These are phyloP conservation scores for Channallabes apus DNA, from an alignment of 2,797 vertebrate species.

Conservation along the genomic window DNA sequence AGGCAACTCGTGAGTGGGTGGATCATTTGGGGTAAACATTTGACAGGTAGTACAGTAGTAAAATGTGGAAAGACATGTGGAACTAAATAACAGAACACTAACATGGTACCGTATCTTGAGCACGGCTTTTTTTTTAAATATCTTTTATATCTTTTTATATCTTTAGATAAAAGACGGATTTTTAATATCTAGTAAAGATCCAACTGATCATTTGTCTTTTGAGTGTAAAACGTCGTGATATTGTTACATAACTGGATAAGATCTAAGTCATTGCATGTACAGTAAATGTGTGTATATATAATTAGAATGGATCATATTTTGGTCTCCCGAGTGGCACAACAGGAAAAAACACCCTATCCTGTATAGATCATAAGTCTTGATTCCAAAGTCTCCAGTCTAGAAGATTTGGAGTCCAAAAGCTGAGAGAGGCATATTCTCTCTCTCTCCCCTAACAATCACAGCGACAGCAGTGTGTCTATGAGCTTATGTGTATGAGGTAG, in stretches of 20 bases:
- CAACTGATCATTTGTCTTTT: background rate
- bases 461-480: background rate
- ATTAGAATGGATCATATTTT: background rate
- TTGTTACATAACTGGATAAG: background rate
- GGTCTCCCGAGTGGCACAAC: background rate
- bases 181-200: background rate
- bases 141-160: no score
- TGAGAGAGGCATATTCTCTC: background rate
- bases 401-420: background rate
- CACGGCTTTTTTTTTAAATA: no score
- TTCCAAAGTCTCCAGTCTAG: no score
- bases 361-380: background rate
- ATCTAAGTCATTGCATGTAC: background rate
- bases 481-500: background rate
- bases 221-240: background rate
- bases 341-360: background rate
- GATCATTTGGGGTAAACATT: no score
- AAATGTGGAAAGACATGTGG: background rate
- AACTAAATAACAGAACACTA: background rate
- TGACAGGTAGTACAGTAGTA: background rate
- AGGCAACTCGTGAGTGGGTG: background rate
- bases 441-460: background rate
- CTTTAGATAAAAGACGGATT: no score
- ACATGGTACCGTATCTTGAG: background rate
- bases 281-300: background rate